These are phyloP conservation scores for Gandaritis pyraliata DNA, from an alignment of 2,888 invertebrate genomes.

Conservation along the genomic window DNA sequence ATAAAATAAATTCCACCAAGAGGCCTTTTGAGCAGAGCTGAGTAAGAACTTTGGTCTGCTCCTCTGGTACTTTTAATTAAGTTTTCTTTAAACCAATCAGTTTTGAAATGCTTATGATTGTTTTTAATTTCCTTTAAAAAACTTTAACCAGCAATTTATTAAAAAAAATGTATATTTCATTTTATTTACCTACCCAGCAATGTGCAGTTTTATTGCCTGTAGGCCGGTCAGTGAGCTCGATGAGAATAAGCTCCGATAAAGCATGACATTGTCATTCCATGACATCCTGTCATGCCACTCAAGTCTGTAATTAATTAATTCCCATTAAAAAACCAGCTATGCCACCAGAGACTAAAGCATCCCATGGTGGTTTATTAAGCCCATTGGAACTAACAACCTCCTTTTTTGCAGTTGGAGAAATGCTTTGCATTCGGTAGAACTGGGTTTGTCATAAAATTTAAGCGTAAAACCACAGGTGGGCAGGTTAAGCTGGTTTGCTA, in stretches of 20 bases:
- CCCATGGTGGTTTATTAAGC: slow-evolving; percentile 2
- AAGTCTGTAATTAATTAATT: slow-evolving; percentile 20
- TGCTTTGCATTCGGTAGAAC: slow-evolving; percentile 26
- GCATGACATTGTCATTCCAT: background rate
- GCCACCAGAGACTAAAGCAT: slow-evolving; percentile 1
- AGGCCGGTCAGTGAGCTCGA: too few species aligned
- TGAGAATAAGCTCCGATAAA: background rate
- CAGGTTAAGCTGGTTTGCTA: slow-evolving; percentile 11
- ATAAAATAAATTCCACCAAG: too few species aligned
- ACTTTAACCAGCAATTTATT: too few species aligned
- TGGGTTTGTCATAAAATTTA: slow-evolving; percentile 23
- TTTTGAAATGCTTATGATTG: too few species aligned
- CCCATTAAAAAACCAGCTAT: slow-evolving; percentile 22
- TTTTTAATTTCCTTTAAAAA: too few species aligned
- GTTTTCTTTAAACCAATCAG: too few species aligned
- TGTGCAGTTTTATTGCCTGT: too few species aligned
- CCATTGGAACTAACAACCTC: background rate
- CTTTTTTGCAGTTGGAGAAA: slow-evolving; percentile 17
- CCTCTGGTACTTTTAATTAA: too few species aligned
- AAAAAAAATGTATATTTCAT: too few species aligned
- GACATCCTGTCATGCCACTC: background rate
- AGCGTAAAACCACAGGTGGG: slow-evolving; percentile 22
- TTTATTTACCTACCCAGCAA: too few species aligned
- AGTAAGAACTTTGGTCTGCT: too few species aligned
- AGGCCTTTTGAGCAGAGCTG: too few species aligned